Evolutionary conservation across 1,140 invertebrate genomes (phyloP).

Genomic region (Nephila pilipes): DNA sequence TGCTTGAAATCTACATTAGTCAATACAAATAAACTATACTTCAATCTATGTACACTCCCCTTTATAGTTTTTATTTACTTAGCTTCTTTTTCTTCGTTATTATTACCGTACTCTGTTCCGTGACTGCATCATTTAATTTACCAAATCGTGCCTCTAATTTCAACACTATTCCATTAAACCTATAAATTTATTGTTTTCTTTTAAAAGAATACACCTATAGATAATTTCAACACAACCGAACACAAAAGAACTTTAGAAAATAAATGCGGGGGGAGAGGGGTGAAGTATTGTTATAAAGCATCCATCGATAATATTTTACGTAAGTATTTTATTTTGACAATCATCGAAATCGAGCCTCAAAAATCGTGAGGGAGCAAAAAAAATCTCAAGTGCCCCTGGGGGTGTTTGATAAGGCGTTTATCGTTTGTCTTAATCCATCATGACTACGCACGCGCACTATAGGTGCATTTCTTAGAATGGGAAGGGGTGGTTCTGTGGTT

Average conservation of each 20-base stretch:
- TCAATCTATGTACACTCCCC: neutral
- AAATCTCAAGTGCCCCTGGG: neutral
- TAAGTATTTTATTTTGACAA: conserved; percentile 48
- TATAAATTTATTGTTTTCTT: conserved; percentile 31
- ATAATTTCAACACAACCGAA: neutral
- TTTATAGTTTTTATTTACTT: neutral
- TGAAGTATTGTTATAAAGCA: neutral
- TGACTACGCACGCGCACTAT: conserved; percentile 6
- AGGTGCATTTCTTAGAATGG: neutral
- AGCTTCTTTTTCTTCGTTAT: neutral
- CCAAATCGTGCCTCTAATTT: neutral
- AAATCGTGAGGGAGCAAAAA: neutral
- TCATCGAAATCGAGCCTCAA: neutral
- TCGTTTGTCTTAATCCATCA: conserved; percentile 40
- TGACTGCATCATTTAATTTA: conserved; percentile 21
- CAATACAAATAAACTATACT: conserved; percentile 2
- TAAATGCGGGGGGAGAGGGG: neutral
- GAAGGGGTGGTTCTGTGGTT: neutral
- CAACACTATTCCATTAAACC: neutral
- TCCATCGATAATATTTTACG: conserved; percentile 41
- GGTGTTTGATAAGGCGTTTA: conserved; percentile 36
- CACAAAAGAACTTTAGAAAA: conserved; percentile 1
- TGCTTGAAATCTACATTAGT: neutral
- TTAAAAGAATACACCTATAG: conserved; percentile 28
- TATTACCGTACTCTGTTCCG: neutral